Conservation (phyloP, 2,113 vertebrate species). For the Terrapene triunguis region DNA sequence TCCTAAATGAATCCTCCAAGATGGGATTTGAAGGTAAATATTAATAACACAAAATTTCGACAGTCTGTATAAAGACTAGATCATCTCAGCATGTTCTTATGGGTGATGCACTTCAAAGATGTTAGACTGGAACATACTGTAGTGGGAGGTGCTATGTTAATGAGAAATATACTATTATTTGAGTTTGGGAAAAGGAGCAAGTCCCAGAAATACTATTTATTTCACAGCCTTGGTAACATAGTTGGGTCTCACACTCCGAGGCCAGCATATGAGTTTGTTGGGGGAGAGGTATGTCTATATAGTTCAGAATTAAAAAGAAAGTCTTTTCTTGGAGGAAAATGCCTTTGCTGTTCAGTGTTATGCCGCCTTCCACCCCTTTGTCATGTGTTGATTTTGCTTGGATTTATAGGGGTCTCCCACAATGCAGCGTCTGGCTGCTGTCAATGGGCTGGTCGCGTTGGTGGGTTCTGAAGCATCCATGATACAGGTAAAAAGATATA, state of each 20-base stretch:
- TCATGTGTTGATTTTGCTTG: slow-evolving; percentile 26
- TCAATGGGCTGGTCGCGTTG: slow-evolving; percentile 90
- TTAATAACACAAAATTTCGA: background rate
- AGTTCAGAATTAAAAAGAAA: background rate
- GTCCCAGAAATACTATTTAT: background rate
- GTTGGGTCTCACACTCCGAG: background rate
- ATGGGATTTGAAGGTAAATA: background rate
- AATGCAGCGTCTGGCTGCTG: slow-evolving; percentile 94
- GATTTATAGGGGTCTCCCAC: slow-evolving; percentile 89
- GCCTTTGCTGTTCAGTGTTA: background rate
- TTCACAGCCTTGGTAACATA: background rate
- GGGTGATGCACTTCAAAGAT: background rate
- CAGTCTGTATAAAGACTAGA: background rate
- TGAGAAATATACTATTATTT: background rate
- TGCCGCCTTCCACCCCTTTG: background rate
- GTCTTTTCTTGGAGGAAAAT: background rate
- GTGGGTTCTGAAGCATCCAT: slow-evolving; percentile 91
- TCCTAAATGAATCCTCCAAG: background rate
- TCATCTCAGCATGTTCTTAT: background rate
- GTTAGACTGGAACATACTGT: background rate
- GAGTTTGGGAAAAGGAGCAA: background rate
- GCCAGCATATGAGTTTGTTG: background rate
- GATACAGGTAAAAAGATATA: slow-evolving; percentile 85
- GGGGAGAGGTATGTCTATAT: background rate
- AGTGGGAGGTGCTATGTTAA: background rate